Evolutionary conservation across 2,888 invertebrate genomes (phyloP), one percentile per base, ranked within the genome.

Genomic region (Ophion ventricosus): DNA sequence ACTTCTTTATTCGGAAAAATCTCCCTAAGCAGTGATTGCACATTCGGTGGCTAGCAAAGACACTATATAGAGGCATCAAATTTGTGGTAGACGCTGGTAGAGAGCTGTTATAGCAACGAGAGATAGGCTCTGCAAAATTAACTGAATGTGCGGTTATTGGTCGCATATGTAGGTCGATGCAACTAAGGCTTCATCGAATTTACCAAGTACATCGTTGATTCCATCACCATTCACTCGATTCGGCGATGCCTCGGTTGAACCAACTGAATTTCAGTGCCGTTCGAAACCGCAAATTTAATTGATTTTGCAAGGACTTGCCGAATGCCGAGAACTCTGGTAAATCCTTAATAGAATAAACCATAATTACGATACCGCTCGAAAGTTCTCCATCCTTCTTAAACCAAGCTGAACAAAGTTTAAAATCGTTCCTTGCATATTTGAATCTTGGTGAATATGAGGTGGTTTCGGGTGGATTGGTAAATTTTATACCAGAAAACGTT

Each of bases 151-250:
- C n/a, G 69, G 54, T 56, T 26, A 69, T n/a, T 11, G 26, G n/a
- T 54, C 26, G 25, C 54, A 26, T 17, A 69, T 54, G 26, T 25
- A 57, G 49, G 26, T 26, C n/a, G 54, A 69, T 54, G 25, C 25
- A 69, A 20, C 26, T 54, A n/a, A 14, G n/a, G 49, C 20, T 69
- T 69, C n/a, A 54, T 54, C 54, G 54, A 54, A 54, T 67, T 67
- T 54, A 49, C 69, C 54, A 69, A 69, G 69, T 54, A 56, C n/a
- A 26, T 69, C 54, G 54, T 69, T 69, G 26, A 69, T 69, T 69
- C 69, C 17, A 69, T 69, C 26, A 69, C 26, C 26, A 69, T n/a
- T 26, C 26, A n/a, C n/a, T 49, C 17, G 69, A 69, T 56, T 29
- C 54, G n/a, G 20, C 26, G 69, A 54, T 11, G 54, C 20, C n/a